A percentile compares a stretch with the other conserved stretches of the same genome.
Evolutionary conservation across 2,888 invertebrate genomes (phyloP).

Genomic region (Teleogryllus oceanicus): DNA sequence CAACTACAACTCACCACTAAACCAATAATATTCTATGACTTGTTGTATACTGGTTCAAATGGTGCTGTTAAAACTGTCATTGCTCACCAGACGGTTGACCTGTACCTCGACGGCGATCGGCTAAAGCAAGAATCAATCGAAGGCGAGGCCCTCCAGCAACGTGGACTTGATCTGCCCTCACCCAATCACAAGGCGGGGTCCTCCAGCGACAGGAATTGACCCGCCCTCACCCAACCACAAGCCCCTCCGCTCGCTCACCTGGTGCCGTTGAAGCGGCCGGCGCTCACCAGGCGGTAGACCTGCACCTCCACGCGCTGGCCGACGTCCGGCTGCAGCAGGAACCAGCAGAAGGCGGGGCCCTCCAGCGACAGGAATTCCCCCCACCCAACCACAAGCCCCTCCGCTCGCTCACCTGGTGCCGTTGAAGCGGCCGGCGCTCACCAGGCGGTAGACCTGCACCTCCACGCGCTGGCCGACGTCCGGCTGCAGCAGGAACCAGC

Average conservation of each 20-base stretch:
- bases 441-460: slow-evolving; percentile 69
- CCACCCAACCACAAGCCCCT: no score
- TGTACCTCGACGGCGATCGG: slow-evolving; percentile 72
- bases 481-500: slow-evolving; percentile 69
- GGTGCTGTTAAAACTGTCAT: slow-evolving; percentile 68
- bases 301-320: slow-evolving; percentile 73
- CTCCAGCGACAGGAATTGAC: no score
- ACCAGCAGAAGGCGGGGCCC: slow-evolving; percentile 68
- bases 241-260: slow-evolving; percentile 38
- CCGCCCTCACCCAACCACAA: no score
- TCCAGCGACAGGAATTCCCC: slow-evolving; percentile 39
- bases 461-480: slow-evolving; percentile 71
- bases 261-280: slow-evolving; percentile 68
- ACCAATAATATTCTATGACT: background rate
- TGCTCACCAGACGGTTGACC: slow-evolving; percentile 67
- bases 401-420: slow-evolving; percentile 50
- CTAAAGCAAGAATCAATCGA: slow-evolving; percentile 68
- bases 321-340: slow-evolving; percentile 67
- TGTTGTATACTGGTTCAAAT: slow-evolving; percentile 50
- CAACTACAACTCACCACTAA: background rate
- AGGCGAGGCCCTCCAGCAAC: slow-evolving; percentile 66
- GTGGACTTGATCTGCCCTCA: slow-evolving; percentile 64
- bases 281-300: slow-evolving; percentile 67
- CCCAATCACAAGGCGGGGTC: no score
- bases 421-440: slow-evolving; percentile 69